phyloP scores from a whole-genome alignment of 2,113 vertebrate genomes.

The Calypte anna region DNA sequence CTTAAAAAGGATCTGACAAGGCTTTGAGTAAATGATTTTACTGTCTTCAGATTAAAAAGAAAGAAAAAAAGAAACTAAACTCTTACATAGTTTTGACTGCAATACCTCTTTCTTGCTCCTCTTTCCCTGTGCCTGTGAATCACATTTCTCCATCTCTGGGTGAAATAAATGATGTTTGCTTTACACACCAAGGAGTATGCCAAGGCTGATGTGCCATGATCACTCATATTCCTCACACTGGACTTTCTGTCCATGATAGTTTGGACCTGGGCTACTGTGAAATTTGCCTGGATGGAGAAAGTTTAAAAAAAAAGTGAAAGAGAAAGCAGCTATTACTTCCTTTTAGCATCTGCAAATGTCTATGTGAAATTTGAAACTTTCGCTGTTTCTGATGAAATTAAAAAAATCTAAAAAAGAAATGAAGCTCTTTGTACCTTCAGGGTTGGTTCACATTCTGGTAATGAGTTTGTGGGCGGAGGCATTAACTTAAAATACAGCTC shows the following conservation, averaged over 20 bases:
- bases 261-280: conserved; percentile 64
- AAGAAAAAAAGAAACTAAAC: neutral
- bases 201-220: conserved; percentile 66
- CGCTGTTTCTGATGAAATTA: neutral
- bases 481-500: neutral
- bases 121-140: conserved; percentile 68
- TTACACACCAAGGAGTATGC: conserved; percentile 61
- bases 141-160: conserved; percentile 36
- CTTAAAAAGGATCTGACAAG: neutral
- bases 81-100: conserved; percentile 57
- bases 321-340: neutral
- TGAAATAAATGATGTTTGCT: conserved; percentile 59
- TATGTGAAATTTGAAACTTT: neutral
- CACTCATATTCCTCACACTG: conserved; percentile 71
- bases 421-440: neutral
- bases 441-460: neutral
- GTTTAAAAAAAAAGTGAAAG: neutral
- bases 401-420: neutral
- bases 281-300: conserved; percentile 46
- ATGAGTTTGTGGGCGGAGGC: accelerated
- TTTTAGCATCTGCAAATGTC: neutral
- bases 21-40: neutral
- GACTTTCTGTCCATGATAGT: conserved; percentile 71
- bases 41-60: neutral
- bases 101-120: conserved; percentile 65